Evolutionary conservation across 1,140 invertebrate genomes (phyloP), one percentile per base, ranked within the genome.

Genomic region (Drosophila truncata): DNA sequence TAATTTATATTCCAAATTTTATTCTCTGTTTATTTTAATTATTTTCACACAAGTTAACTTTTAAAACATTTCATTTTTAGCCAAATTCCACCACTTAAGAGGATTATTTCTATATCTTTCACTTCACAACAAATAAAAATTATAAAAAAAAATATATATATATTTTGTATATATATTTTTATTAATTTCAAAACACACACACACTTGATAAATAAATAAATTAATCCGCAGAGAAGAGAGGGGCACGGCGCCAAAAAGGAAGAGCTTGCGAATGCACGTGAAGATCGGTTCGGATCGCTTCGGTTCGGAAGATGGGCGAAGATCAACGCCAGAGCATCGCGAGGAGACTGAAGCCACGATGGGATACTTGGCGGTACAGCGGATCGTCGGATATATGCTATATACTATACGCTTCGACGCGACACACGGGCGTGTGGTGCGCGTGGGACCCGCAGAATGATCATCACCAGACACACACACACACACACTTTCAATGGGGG

Each of bases 291-390:
- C 47, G 31, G 84, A 83, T 88, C 77, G 46, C 27, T 50, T 87
- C n/a, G 49, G 11, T 57, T 57, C 31, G 47, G 31, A 47, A 47
- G 14, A 37, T 57, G 58, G 42, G 66, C 63, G 18, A 87, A 87
- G 84, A 87, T 87, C 84, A 87, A 77, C 85, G 84, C 41, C 69
- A 90, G 84, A 87, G 84, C 85, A 87, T 80, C 80, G 84, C 84
- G 85, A 88, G 72, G 72, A 88, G 84, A 88, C 84, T 88, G 81
- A 87, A 78, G 63, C 39, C 31, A 42, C 47, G 9, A 25, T 55
- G 52, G 52, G 52, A 37, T 55, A 55, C 52, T 7, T 20, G 52
- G 52, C 31, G 20, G 20, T 11, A 16, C 31, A 35, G 20, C 52
- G 33, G 33, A 54, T 54, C 54, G 35, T 42, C 27, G 35, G 61